A percentile compares a stretch with the other conserved stretches of the same genome.
phyloP scores from a whole-genome alignment of 2,797 vertebrate genomes.

The Smutsia temminckii region DNA sequence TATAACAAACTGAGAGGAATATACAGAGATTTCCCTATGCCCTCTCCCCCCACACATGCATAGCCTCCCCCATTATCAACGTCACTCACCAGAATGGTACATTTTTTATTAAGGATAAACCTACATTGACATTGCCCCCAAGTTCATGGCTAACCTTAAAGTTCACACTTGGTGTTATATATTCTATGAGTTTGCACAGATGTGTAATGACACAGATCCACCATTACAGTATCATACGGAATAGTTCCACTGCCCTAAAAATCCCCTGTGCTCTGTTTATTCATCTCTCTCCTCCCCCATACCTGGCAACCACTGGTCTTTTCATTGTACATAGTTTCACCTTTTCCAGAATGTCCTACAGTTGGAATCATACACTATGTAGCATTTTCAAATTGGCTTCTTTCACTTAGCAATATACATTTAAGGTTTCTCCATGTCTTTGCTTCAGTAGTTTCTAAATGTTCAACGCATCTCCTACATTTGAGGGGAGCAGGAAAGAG shows the following conservation, averaged over 20 bases:
- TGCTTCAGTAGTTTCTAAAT: not conserved
- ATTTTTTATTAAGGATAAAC: not conserved
- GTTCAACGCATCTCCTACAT: not conserved
- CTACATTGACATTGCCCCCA: not conserved
- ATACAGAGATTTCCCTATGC: not conserved
- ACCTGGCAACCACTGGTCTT: too few species aligned
- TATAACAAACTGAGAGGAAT: not conserved
- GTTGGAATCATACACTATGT: not conserved
- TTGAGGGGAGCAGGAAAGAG: not conserved
- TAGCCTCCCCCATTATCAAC: not conserved
- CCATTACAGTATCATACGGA: not conserved
- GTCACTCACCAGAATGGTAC: not conserved
- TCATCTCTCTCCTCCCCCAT: not conserved
- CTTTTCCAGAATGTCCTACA: not conserved
- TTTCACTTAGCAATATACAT: not conserved
- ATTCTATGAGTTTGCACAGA: not conserved
- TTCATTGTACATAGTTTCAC: not conserved
- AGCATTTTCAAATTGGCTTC: not conserved
- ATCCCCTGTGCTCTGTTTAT: fast-evolving
- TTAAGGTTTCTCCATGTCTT: not conserved
- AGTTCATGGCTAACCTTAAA: not conserved
- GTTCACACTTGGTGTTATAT: not conserved
- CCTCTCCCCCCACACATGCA: too few species aligned
- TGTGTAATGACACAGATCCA: not conserved
- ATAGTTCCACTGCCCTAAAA: too few species aligned